Conservation (phyloP, 2,797 vertebrate species). For the Anguilla anguilla region DNA sequence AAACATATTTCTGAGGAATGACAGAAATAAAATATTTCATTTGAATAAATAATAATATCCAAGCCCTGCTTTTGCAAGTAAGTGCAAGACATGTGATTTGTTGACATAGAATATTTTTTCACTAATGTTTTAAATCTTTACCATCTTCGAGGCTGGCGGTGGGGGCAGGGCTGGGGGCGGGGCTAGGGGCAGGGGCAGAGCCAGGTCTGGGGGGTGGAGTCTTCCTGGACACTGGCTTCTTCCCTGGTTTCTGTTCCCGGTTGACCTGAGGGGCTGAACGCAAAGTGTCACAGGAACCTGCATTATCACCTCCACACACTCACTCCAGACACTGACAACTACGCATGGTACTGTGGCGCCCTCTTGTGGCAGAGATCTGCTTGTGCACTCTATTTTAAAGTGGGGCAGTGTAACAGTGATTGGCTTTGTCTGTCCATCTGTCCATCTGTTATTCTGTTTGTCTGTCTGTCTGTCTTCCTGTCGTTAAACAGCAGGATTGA, state of each 20-base stretch:
- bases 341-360: not conserved
- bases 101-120: not conserved
- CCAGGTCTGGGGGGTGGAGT: constrained; percentile 39
- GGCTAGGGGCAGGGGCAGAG: constrained; percentile 33
- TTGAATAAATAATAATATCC: too few relatives aligned
- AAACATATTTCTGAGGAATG: too few relatives aligned
- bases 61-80: too few relatives aligned
- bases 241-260: constrained; percentile 70
- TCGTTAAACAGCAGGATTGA: not conserved
- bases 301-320: not conserved
- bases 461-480: not conserved
- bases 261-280: constrained; percentile 69
- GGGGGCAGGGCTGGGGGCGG: not conserved
- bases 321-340: not conserved
- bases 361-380: not conserved
- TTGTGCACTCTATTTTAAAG: not conserved
- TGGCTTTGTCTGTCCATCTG: not conserved
- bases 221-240: constrained; percentile 45
- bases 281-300: not conserved
- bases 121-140: constrained; percentile 14
- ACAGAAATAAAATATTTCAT: too few relatives aligned
- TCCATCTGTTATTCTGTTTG: not conserved
- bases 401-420: not conserved
- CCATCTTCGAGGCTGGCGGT: constrained; percentile 62
- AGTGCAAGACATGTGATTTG: not conserved